Base-by-base conservation (phyloP, 1,140 invertebrate species). In the Frieseomelitta varia region DNA sequence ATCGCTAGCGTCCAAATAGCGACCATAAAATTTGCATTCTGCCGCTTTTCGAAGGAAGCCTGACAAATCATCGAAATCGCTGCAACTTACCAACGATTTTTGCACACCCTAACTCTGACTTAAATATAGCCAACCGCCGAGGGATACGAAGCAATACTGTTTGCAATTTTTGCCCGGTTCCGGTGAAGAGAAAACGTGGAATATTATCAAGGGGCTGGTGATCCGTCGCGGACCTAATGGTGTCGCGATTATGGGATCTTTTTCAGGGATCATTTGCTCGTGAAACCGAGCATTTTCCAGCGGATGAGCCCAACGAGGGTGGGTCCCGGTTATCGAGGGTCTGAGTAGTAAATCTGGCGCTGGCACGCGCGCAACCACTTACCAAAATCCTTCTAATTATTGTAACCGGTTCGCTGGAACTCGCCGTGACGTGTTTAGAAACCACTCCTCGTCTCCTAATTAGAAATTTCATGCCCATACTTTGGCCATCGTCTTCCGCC, bases 211-310 rank as follows among this genome's bases (percentile, higher is more conserved):
- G 63, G 51, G 34, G 17, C 65, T 69, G 6, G 6, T 47, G n/a
- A 4, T 65, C 63, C 4, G 3, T 39, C 19, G 4, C 27, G 1
- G 2, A 19, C 1, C 8, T 47, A 17, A 68, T 82, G 61, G 53
- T 56, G 80, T 30, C 10, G 56, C 63, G 81, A 34, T 17, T 76
- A 63, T 63, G 61, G 21, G 47, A 10, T 51, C 79, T 85, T 87
- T 85, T 85, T 85, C 76, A 77, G 68, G 68, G 72, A 78, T 79
- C 85, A 73, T 76, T 73, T 71, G 71, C 76, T 65, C 79, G 55
- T 71, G 72, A 71, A 61, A 83, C 56, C 27, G 72, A 53, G 30
- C 74, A 85, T 89, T 85, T 80, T 84, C 84, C 88, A 81, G 39
- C n/a, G 67, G 39, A 69, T 78, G 65, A 78, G 47, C 47, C 67